Conservation (phyloP, 2,888 invertebrate species). For the Ormyrus thymus region DNA sequence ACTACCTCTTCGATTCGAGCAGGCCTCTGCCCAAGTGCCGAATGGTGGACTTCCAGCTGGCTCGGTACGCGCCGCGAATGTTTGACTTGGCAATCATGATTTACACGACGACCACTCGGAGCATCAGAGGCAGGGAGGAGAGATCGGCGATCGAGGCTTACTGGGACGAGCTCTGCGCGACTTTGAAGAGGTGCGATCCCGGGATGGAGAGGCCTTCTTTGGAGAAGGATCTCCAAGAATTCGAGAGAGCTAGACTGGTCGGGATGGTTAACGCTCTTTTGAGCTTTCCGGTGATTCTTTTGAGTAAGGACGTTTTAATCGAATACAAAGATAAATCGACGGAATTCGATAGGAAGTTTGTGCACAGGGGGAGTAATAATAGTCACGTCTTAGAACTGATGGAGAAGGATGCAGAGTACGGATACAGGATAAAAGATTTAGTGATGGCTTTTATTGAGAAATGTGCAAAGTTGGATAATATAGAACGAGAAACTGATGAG, state of each 20-base stretch:
- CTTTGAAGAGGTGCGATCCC: conserved; percentile 42
- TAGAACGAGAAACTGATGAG: too few relatives aligned
- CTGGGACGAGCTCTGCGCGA: conserved; percentile 8
- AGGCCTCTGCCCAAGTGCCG: conserved; percentile 21
- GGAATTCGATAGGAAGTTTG: conserved; percentile 49
- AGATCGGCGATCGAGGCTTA: conserved; percentile 13
- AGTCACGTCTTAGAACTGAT: conserved; percentile 60
- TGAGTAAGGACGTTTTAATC: conserved; percentile 61
- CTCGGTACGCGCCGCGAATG: conserved; percentile 22
- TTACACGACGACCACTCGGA: conserved; percentile 8
- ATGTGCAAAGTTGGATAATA: background rate
- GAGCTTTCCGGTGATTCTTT: conserved; percentile 66
- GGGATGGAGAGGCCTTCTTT: conserved; percentile 70
- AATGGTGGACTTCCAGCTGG: conserved; percentile 37
- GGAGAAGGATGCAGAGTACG: conserved; percentile 61
- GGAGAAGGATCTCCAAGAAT: conserved; percentile 62
- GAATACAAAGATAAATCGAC: conserved; percentile 55
- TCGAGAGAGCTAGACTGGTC: conserved; percentile 66
- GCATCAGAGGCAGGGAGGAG: conserved; percentile 2
- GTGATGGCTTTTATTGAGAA: conserved; percentile 59
- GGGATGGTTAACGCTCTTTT: conserved; percentile 64
- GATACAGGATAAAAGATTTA: conserved; percentile 61
- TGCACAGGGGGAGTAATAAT: conserved; percentile 58
- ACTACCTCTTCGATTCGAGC: conserved; percentile 30
- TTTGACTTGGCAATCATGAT: conserved; percentile 16